Base-by-base conservation (phyloP, 2,113 vertebrate genomes). In the Tringa solitaria region DNA sequence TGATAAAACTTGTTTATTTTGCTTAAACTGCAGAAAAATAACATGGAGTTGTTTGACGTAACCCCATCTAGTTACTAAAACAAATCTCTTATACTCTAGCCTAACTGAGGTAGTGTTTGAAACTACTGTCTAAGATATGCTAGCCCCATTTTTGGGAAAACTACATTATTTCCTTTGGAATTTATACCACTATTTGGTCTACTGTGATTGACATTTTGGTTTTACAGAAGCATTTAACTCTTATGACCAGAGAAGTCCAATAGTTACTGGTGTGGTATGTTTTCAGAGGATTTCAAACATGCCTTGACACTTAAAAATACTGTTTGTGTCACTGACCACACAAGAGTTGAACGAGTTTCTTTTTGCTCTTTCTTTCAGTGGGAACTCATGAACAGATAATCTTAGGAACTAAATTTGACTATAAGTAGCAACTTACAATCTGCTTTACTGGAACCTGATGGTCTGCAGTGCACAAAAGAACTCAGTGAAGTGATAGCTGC, bases 41-140 rank as follows among this genome's bases (percentile, higher is more conserved):
- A 81, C 65, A 96, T 53, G 73, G 87, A 96, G 89, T 92, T 74
- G 82, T 92, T 90, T 41, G 80, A 77, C 86, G 90, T 94, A 97
- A 97, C 69, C 92, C 92, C 91, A 96, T 48, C 77, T 96, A 90
- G 63, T 86, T 92, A 95, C 84, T 94, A 96, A 97, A 97, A 95
- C 96, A 98, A 97, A 98, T 96, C 96, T 96, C 95, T 97, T 89
- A 95, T 65, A 97, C 48, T 97, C 97, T 98, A 92, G 87, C 63
- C 96, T 97, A 98, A 98, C 96, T 98, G 98, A 98, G 98, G 98
- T 98, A 98, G 98, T 98, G 96, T 97, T 98, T 97, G 95, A 97
- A 98, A 97, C 95, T 95, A 98, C 95, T 96, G 96, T 97, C 82
- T 98, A 95, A 96, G 91, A 97, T 95, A 96, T 5, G 85, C 94